Percentiles rank a stretch among this genome's conserved stretches.
phyloP scores from a whole-genome alignment of 1,140 invertebrate genomes.

The Babylonia areolata region DNA sequence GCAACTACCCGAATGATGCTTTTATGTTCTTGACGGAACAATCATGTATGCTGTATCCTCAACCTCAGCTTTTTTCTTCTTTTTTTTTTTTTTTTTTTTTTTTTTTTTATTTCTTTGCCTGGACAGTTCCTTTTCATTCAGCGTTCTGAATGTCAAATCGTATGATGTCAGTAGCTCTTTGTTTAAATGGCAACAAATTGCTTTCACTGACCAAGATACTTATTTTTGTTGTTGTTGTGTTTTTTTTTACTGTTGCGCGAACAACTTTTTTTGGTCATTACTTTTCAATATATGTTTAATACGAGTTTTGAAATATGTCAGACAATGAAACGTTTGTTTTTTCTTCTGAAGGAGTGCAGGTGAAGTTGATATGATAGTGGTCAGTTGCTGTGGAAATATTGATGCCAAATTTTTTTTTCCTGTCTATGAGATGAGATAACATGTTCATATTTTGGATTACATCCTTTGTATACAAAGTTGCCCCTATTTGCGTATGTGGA shows the following conservation, averaged over 20 bases:
- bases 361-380: too few species aligned
- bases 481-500: neutral
- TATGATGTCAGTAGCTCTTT: neutral
- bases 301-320: too few species aligned
- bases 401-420: slow-evolving; percentile 3
- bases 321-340: too few species aligned
- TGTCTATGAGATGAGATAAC: neutral
- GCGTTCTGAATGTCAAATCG: neutral
- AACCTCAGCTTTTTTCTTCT: too few species aligned
- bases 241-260: neutral
- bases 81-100: neutral
- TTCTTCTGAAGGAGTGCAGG: too few species aligned
- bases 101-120: too few species aligned
- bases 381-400: neutral
- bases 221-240: neutral
- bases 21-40: neutral
- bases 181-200: neutral
- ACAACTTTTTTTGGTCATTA: too few species aligned
- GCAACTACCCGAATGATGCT: neutral
- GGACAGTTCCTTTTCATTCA: neutral
- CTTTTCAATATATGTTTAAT: too few species aligned
- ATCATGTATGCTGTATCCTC: neutral
- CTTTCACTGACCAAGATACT: neutral
- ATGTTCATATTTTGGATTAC: slow-evolving; percentile 2
- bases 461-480: neutral